A percentile compares a stretch with the other conserved stretches of the same genome.
Evolutionary conservation across 2,797 vertebrate genomes (phyloP).

Genomic region (Micropoecilia bifurca): DNA sequence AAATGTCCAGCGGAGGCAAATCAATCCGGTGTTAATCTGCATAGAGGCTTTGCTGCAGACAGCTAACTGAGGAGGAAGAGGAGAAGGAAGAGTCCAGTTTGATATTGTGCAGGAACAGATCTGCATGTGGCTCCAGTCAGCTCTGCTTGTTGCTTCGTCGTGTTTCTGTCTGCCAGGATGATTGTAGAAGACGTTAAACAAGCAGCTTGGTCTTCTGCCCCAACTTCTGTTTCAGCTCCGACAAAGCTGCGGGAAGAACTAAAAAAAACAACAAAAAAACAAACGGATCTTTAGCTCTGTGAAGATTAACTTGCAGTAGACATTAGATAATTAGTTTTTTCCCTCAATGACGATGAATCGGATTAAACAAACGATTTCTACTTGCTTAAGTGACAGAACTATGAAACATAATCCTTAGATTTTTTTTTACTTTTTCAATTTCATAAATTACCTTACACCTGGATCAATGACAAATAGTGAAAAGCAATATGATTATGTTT

Average conservation of each 20-base stretch:
- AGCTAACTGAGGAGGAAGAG: constrained; percentile 12
- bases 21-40: constrained; percentile 63
- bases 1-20: constrained; percentile 34
- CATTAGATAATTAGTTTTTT: not conserved
- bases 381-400: not conserved
- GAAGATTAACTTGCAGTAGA: not conserved
- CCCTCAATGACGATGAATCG: not conserved
- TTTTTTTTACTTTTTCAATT: not conserved
- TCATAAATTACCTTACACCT: not conserved
- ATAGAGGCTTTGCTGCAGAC: constrained; percentile 27
- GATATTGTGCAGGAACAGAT: not conserved
- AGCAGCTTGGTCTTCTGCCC: constrained; percentile 25
- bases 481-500: not conserved
- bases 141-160: not conserved
- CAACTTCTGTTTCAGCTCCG: constrained; percentile 72
- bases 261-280: not conserved
- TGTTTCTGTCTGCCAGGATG: not conserved
- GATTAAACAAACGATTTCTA: not conserved
- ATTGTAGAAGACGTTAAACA: constrained; percentile 45
- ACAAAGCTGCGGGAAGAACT: constrained; percentile 40
- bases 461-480: not conserved
- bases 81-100: not conserved
- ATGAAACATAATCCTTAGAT: not conserved
- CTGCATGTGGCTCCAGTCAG: not conserved
- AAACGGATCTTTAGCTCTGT: not conserved